These are phyloP conservation scores for Andricus curvator DNA, from an alignment of 2,888 invertebrate genomes.

Conservation along the genomic window DNA sequence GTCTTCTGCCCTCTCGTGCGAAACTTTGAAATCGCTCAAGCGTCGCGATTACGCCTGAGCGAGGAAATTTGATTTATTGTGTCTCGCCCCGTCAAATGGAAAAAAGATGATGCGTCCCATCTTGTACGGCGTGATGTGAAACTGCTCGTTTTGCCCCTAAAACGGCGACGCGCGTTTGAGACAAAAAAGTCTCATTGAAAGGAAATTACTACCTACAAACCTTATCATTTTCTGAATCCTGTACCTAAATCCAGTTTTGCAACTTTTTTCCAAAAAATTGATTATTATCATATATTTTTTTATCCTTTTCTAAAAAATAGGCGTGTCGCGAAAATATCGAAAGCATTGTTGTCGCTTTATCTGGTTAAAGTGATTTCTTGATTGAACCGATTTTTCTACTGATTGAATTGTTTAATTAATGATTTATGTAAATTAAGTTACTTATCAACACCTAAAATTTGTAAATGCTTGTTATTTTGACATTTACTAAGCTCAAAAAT, in stretches of 20 bases:
- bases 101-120: conserved; percentile 29
- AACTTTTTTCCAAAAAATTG: not conserved
- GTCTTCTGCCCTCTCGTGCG: conserved; percentile 21
- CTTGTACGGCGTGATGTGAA: conserved; percentile 11
- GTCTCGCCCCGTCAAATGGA: conserved; percentile 32
- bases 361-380: no score
- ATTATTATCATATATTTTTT: no score
- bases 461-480: no score
- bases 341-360: no score
- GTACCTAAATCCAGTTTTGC: not conserved
- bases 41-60: conserved; percentile 23
- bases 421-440: no score
- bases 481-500: no score
- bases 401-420: no score
- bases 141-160: not conserved
- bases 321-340: no score
- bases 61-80: conserved; percentile 40
- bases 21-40: conserved; percentile 30
- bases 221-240: not conserved
- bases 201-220: not conserved
- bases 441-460: no score
- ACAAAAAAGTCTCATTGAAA: not conserved
- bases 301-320: no score
- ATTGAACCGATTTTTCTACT: no score
- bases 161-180: not conserved